These are phyloP conservation scores for Periphyllus acericola DNA, from an alignment of 2,888 invertebrate genomes.

Conservation along the genomic window DNA sequence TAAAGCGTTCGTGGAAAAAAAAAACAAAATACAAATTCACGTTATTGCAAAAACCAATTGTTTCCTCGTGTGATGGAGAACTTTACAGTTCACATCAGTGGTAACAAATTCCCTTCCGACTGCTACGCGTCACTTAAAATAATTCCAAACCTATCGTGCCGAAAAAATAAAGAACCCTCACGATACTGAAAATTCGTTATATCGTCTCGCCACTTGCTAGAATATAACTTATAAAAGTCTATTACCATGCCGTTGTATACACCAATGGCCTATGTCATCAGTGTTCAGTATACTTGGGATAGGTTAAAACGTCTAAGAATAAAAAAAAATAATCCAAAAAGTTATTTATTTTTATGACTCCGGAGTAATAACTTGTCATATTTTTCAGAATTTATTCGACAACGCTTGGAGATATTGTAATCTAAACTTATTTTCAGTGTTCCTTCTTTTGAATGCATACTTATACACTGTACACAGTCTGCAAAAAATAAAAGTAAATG, in stretches of 20 bases:
- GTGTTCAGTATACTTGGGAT: neutral
- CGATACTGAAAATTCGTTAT: neutral
- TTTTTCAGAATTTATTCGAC: slow-evolving; percentile 22
- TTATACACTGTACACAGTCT: neutral
- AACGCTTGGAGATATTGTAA: neutral
- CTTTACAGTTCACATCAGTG: neutral
- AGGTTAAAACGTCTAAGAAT: neutral
- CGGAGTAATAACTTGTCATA: slow-evolving; percentile 25
- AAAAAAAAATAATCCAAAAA: neutral
- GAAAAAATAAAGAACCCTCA: neutral
- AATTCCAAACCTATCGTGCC: neutral
- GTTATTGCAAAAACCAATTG: neutral
- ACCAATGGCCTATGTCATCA: neutral
- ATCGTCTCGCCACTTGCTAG: neutral
- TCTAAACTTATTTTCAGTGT: slow-evolving; percentile 17
- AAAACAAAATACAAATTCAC: neutral
- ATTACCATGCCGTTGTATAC: neutral
- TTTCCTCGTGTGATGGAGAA: neutral
- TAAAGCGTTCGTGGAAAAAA: neutral
- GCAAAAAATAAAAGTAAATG: neutral
- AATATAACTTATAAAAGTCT: neutral
- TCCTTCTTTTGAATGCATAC: neutral
- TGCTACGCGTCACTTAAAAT: neutral
- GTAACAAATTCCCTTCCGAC: neutral
- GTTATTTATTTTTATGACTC: slow-evolving; percentile 22